Conservation (phyloP, 2,888 invertebrate species). For the Sarcophaga rosellei region DNA sequence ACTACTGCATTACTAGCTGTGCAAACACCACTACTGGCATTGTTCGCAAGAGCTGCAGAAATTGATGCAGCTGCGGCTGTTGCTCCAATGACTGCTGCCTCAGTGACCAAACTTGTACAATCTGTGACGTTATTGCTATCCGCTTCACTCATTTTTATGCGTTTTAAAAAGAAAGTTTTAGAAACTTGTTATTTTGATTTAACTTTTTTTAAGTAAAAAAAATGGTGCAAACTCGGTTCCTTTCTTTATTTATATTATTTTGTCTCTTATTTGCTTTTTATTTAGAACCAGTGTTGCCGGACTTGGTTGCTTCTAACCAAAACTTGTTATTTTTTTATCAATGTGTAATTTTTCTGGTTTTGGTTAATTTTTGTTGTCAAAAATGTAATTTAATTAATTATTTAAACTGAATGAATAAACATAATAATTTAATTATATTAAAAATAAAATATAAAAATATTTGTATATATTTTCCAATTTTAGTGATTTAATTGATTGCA, state of each 20-base stretch:
- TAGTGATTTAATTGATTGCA: no score
- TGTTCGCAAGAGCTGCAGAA: not conserved
- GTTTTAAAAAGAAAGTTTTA: not conserved
- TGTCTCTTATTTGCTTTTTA: slow-evolving; percentile 29
- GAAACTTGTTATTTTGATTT: slow-evolving; percentile 19
- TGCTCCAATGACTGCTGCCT: not conserved
- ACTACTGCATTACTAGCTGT: slow-evolving; percentile 19
- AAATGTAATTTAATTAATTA: no score
- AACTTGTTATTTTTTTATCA: no score
- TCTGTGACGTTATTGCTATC: slow-evolving; percentile 16
- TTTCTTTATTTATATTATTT: slow-evolving; percentile 11
- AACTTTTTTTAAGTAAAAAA: not conserved
- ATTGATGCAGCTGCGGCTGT: slow-evolving; percentile 1
- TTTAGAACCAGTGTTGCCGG: slow-evolving; percentile 6
- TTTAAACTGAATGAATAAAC: no score
- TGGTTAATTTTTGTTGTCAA: no score
- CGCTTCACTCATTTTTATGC: slow-evolving; percentile 42
- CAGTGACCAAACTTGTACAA: slow-evolving; percentile 22
- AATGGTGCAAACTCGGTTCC: not conserved
- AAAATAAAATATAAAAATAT: no score
- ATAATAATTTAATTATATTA: no score
- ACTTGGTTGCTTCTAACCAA: no score
- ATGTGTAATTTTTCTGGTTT: no score
- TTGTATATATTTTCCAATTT: no score
- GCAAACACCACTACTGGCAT: not conserved